These are phyloP conservation scores for Lophius americanus DNA, from an alignment of 2,797 vertebrate species.

Conservation along the genomic window DNA sequence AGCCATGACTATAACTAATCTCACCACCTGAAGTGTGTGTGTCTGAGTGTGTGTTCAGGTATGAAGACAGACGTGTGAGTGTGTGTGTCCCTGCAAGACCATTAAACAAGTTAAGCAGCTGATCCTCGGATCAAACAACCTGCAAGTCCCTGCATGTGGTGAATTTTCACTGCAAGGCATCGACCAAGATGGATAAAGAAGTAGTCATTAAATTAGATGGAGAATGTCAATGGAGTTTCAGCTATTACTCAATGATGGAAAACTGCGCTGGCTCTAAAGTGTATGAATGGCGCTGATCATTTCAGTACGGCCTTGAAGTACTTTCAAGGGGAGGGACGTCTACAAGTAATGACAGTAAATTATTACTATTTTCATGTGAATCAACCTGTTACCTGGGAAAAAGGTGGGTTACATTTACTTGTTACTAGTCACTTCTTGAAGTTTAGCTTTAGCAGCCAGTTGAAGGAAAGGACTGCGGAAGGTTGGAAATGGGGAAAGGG, in stretches of 20 bases:
- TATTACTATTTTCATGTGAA: too few species aligned
- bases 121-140: slow-evolving; percentile 9
- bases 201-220: slow-evolving; percentile 3
- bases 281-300: too few species aligned
- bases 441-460: too few species aligned
- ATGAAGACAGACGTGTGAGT: background rate
- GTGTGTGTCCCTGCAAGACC: slow-evolving; percentile 21
- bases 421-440: too few species aligned
- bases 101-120: slow-evolving; percentile 31
- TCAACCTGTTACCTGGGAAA: too few species aligned
- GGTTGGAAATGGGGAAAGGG: too few species aligned
- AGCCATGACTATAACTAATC: slow-evolving; percentile 49
- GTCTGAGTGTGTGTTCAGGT: slow-evolving; percentile 6
- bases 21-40: slow-evolving; percentile 22
- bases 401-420: too few species aligned
- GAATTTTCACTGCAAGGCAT: background rate
- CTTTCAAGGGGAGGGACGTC: too few species aligned
- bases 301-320: too few species aligned
- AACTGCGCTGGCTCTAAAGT: background rate
- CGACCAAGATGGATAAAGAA: slow-evolving; percentile 8
- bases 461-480: too few species aligned
- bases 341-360: too few species aligned
- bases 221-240: background rate
- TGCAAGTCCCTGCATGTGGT: slow-evolving; percentile 20
- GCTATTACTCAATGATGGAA: background rate